These are phyloP conservation scores for Branchipolynoe longqiensis DNA, from an alignment of 2,888 invertebrate genomes.

Conservation along the genomic window DNA sequence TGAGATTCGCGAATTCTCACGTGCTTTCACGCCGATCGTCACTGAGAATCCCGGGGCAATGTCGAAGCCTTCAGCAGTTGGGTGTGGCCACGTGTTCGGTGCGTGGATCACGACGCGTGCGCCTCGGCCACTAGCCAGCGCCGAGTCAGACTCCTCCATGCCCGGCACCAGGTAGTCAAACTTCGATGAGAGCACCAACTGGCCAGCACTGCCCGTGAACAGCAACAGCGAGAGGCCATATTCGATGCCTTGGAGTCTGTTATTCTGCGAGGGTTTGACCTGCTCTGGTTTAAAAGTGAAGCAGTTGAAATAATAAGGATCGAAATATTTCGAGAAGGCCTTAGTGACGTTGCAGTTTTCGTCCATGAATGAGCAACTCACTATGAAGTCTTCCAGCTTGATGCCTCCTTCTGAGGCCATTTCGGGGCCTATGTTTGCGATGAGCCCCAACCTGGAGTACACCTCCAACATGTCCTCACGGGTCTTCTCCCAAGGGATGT, in stretches of 20 bases:
- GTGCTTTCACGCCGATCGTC: slow-evolving; percentile 68
- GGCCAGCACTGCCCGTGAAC: slow-evolving; percentile 69
- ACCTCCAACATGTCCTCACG: slow-evolving; percentile 63
- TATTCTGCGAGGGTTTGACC: slow-evolving; percentile 59
- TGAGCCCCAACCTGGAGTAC: slow-evolving; percentile 67
- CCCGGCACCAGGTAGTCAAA: slow-evolving; percentile 57
- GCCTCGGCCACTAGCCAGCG: slow-evolving; percentile 68
- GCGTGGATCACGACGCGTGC: slow-evolving; percentile 70
- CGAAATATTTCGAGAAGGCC: slow-evolving; percentile 66
- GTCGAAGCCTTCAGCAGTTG: slow-evolving; percentile 69
- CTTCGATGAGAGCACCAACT: slow-evolving; percentile 48
- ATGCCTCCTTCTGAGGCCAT: slow-evolving; percentile 66
- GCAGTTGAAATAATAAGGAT: slow-evolving; percentile 70
- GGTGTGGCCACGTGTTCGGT: slow-evolving; percentile 67
- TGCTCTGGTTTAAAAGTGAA: slow-evolving; percentile 68
- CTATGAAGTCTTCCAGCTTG: slow-evolving; percentile 67
- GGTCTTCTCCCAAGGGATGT: slow-evolving; percentile 43
- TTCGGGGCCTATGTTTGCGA: slow-evolving; percentile 67
- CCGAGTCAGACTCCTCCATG: slow-evolving; percentile 66
- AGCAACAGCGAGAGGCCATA: slow-evolving; percentile 69
- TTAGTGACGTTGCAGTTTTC: slow-evolving; percentile 66
- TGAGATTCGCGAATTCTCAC: slow-evolving; percentile 68
- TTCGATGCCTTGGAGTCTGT: slow-evolving; percentile 68
- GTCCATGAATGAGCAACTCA: slow-evolving; percentile 69
- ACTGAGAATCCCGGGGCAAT: slow-evolving; percentile 69